Conservation (phyloP, 2,797 vertebrate genomes). For the Sebastes elongatus region DNA sequence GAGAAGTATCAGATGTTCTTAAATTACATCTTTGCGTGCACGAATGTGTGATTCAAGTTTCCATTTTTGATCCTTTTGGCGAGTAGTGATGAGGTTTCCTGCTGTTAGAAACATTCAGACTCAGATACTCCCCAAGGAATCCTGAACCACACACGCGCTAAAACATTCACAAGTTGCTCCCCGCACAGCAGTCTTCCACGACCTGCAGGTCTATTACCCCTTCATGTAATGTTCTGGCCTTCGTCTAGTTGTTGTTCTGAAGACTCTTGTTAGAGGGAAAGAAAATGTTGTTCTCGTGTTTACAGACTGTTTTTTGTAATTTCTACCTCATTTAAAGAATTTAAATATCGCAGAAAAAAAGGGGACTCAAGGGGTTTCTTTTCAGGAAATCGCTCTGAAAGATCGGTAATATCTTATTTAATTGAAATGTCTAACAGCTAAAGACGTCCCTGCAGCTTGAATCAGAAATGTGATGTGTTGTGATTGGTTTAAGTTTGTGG, state of each 20-base stretch:
- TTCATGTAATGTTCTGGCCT: not conserved
- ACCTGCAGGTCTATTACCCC: not conserved
- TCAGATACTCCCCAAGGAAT: not conserved
- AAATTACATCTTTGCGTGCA: not conserved
- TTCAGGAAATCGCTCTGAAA: not conserved
- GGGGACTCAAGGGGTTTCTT: not conserved
- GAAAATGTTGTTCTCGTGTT: not conserved
- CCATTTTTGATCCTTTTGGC: not conserved
- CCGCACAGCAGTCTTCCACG: not conserved
- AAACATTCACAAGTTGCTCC: constrained; percentile 5
- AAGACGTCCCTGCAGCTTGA: not conserved
- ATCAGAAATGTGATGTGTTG: not conserved
- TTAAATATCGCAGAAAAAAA: not conserved
- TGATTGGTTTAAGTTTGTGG: not conserved
- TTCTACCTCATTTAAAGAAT: not conserved
- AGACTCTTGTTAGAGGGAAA: not conserved
- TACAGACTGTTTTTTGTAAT: not conserved
- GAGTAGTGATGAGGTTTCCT: constrained; percentile 16
- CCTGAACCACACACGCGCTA: not conserved
- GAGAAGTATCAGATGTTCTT: not conserved
- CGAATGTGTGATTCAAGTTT: not conserved
- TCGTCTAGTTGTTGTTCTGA: not conserved
- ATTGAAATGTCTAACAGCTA: not conserved
- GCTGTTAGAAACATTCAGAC: constrained; percentile 19
- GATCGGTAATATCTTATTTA: not conserved